A percentile compares a stretch with the other conserved stretches of the same genome.
phyloP scores from a whole-genome alignment of 2,888 invertebrate genomes.

The Callinectes sapidus region DNA sequence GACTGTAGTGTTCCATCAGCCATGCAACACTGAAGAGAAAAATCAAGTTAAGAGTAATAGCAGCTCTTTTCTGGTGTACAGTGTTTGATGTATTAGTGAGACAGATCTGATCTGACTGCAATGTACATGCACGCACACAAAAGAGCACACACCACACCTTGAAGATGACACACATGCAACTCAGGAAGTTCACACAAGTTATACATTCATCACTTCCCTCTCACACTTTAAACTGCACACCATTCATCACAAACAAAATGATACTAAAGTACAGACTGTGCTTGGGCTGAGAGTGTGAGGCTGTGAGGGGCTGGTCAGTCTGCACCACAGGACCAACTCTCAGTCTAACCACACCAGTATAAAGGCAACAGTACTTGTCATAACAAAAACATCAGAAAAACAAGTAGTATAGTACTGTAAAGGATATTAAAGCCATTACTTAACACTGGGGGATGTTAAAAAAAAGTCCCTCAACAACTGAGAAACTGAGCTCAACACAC shows the following conservation, averaged over 20 bases:
- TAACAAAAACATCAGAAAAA: not conserved
- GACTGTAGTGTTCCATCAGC: not conserved
- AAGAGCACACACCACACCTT: not conserved
- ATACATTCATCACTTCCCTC: not conserved
- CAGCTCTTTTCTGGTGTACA: slow-evolving; percentile 19
- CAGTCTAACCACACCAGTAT: not conserved
- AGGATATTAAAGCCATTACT: slow-evolving; percentile 5
- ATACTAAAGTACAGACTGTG: not conserved
- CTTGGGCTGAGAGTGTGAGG: slow-evolving; percentile 18
- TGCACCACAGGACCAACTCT: slow-evolving; percentile 10
- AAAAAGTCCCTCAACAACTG: not conserved
- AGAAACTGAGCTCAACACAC: slow-evolving; percentile 22
- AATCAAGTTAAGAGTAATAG: slow-evolving; percentile 24
- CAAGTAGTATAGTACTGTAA: not conserved
- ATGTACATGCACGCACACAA: not conserved
- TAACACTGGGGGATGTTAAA: not conserved
- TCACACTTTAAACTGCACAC: not conserved
- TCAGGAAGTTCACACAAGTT: not conserved
- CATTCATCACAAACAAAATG: not conserved
- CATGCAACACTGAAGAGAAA: slow-evolving; percentile 6
- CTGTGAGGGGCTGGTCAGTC: slow-evolving; percentile 7
- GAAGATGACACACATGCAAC: not conserved
- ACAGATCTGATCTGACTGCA: slow-evolving; percentile 12
- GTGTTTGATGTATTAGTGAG: slow-evolving; percentile 23
- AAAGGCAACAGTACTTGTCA: slow-evolving; percentile 15